A percentile compares a stretch with the other conserved stretches of the same genome.
Conservation (phyloP, 2,797 vertebrate species). For the Enteromius argenteus region DNA sequence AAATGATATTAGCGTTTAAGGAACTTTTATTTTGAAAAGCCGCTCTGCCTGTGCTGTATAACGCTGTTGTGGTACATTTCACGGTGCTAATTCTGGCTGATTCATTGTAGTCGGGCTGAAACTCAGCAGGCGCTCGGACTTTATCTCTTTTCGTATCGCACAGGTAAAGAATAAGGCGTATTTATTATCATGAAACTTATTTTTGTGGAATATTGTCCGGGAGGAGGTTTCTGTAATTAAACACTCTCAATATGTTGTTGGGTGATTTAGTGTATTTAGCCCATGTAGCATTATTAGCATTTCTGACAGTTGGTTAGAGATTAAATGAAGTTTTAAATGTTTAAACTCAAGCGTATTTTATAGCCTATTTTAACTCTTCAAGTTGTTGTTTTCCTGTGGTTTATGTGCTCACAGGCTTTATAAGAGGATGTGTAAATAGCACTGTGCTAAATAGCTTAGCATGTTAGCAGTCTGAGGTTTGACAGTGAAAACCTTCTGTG, state of each 20-base stretch:
- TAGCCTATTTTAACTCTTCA: not conserved
- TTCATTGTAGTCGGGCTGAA: slow-evolving; percentile 80
- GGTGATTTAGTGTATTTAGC: not conserved
- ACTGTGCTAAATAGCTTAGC: slow-evolving; percentile 29
- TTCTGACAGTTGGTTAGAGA: not conserved
- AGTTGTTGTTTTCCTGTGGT: not conserved
- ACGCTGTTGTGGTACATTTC: not conserved
- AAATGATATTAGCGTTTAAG: not conserved
- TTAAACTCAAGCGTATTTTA: not conserved
- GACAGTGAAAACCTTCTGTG: not conserved
- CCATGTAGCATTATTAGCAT: slow-evolving; percentile 20
- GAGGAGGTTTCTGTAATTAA: not conserved
- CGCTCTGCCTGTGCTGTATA: not conserved
- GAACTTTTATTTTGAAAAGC: slow-evolving; percentile 39
- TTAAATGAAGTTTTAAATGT: not conserved
- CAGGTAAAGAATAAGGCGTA: slow-evolving; percentile 20
- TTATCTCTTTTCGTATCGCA: slow-evolving; percentile 3
- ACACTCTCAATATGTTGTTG: not conserved
- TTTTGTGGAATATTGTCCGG: not conserved
- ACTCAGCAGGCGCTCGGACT: slow-evolving; percentile 11
- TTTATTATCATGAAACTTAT: not conserved
- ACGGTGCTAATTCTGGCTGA: slow-evolving; percentile 87
- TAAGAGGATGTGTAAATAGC: not conserved
- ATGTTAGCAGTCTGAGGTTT: slow-evolving; percentile 7
- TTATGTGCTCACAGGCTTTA: not conserved